Base-by-base conservation (phyloP, 2,888 invertebrate species). In the Drosophila cracens region DNA sequence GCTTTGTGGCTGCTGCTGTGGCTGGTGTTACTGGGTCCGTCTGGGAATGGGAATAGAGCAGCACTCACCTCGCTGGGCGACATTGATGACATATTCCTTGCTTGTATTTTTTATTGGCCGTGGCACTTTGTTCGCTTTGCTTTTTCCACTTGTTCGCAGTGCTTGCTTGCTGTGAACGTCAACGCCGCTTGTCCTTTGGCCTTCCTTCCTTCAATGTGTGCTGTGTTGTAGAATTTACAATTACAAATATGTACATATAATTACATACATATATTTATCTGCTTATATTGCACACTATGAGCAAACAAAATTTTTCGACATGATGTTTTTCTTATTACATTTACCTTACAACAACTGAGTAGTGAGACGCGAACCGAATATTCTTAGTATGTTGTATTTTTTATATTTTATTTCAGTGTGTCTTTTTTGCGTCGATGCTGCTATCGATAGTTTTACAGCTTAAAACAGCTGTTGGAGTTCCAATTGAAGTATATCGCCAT, bases 61-160 rank as follows among this genome's bases (percentile, higher is more conserved):
- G 18, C 53, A 83, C 83, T 86, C 58, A 91, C 91, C 91, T 91
- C 90, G 74, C 92, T 91, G 46, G 91, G 91, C 75, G 91, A 91
- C 90, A 87, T 91, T 62, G 91, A 83, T 61, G 91, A 85, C 91
- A 90, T 91, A 54, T 82, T 87, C 65, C 58, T 71, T 63, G 69
- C 69, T 62, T 65, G 53, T 52, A 43, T 59, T 64, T 60, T 38
- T 25, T 25, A 25, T 46, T 70, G 59, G 76, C 81, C 66, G 77
- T 78, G 65, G 81, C 65, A 53, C 71, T 71, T 69, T 67, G 65
- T 43, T 74, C 65, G 63, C 29, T 65, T 51, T 21, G 51, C 61
- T 66, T 46, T 25, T 69, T 48, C 63, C 53, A 60, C 49, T 70
- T 60, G 53, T 72, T 74, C 58, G 73, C 54, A 72, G 72, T 65